phyloP scores from a whole-genome alignment of 2,888 invertebrate genomes.

The Synergus itoensis region DNA sequence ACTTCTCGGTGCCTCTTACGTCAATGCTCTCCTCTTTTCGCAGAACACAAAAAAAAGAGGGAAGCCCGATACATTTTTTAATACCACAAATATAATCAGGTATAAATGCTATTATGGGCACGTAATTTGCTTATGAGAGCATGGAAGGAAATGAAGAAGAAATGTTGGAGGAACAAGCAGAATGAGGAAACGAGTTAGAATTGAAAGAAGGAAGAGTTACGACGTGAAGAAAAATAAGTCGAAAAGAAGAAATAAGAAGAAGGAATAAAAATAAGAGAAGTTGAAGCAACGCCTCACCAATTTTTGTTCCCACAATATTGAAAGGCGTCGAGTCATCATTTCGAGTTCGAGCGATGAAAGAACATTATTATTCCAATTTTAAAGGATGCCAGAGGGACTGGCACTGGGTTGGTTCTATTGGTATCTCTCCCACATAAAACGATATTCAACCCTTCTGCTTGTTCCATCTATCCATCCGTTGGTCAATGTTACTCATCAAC shows the following conservation, averaged over 20 bases:
- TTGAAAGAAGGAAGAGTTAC: conserved; percentile 44
- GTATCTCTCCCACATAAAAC: conserved; percentile 44
- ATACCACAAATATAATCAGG: background rate
- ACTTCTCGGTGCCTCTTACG: conserved; percentile 45
- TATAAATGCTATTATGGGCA: background rate
- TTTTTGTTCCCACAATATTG: conserved; percentile 76
- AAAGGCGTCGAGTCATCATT: conserved; percentile 76
- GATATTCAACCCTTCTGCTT: conserved; percentile 42
- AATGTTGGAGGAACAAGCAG: conserved; percentile 25
- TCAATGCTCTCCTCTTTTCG: conserved; percentile 11
- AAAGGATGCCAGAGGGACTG: conserved; percentile 65
- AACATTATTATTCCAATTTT: conserved; percentile 78
- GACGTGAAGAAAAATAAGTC: background rate
- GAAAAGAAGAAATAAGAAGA: conserved; percentile 48
- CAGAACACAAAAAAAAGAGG: background rate
- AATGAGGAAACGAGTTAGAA: background rate
- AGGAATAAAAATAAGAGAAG: conserved; percentile 26
- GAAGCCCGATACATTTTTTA: background rate
- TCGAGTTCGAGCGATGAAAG: conserved; percentile 73
- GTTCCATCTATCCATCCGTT: conserved; percentile 58
- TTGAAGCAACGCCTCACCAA: conserved; percentile 63
- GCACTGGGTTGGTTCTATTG: conserved; percentile 44
- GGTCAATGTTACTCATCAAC: conserved; percentile 66
- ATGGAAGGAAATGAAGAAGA: conserved; percentile 47
- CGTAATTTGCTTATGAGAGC: conserved; percentile 44